Evolutionary conservation across 2,113 vertebrate species (phyloP).

Genomic region (Dissostichus mawsoni): DNA sequence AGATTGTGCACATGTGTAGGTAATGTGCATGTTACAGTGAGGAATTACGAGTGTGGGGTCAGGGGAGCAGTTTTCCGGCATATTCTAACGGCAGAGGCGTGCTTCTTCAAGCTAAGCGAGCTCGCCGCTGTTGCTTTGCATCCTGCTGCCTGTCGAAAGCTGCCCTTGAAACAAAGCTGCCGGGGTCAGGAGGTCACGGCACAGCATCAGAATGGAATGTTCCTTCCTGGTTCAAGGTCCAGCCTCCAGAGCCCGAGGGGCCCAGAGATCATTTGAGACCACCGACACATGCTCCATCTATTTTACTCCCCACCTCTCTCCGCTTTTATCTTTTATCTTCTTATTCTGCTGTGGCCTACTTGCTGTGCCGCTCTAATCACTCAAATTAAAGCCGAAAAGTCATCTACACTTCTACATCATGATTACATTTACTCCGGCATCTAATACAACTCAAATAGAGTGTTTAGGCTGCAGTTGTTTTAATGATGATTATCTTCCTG

Average conservation of each 20-base stretch:
- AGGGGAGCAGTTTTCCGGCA: conserved; percentile 61
- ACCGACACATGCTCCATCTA: conserved; percentile 66
- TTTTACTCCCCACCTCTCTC: conserved; percentile 42
- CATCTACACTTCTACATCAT: neutral
- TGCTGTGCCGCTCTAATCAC: neutral
- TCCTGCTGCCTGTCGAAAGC: conserved; percentile 68
- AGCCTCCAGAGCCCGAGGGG: conserved; percentile 71
- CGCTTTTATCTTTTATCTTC: conserved; percentile 54
- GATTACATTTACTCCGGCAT: conserved; percentile 6
- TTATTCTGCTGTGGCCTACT: conserved; percentile 5
- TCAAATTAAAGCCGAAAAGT: conserved; percentile 24
- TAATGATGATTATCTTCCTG: neutral
- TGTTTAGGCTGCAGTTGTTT: neutral
- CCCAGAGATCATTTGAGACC: conserved; percentile 72
- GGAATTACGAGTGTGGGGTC: conserved; percentile 67
- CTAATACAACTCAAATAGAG: conserved; percentile 19
- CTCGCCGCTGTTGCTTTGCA: conserved; percentile 50
- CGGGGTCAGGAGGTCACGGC: conserved; percentile 65
- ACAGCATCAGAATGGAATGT: conserved; percentile 78
- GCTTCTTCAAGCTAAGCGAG: conserved; percentile 62
- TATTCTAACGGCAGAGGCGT: conserved; percentile 61
- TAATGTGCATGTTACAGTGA: conserved; percentile 58
- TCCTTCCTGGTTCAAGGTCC: conserved; percentile 79
- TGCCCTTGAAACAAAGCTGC: conserved; percentile 73
- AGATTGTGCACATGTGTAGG: conserved; percentile 41